Evolutionary conservation across 2,888 invertebrate species (phyloP).

Genomic region (Lasioglossum leucozonium): DNA sequence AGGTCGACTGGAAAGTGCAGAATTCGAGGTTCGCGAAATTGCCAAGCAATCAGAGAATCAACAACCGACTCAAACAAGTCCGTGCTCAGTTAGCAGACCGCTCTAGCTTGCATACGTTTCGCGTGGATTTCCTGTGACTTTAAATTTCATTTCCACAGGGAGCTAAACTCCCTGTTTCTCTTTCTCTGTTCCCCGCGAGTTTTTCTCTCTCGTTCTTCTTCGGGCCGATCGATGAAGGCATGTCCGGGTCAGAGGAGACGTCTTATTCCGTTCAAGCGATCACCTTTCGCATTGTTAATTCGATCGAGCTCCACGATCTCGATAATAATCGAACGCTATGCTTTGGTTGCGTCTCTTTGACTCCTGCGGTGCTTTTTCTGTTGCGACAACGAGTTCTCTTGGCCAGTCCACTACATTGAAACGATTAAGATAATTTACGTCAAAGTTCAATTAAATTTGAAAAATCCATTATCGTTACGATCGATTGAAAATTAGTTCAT

Average conservation of each 20-base stretch:
- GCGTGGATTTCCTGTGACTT: background rate
- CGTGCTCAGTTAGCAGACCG: background rate
- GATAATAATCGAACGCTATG: background rate
- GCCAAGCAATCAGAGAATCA: background rate
- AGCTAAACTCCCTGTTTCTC: background rate
- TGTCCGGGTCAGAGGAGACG: background rate
- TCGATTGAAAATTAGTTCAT: too few species aligned
- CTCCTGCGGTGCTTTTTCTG: background rate
- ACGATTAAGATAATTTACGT: too few species aligned
- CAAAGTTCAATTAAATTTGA: too few species aligned
- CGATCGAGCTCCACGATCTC: background rate
- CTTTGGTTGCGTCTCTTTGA: background rate
- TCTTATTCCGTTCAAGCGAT: background rate
- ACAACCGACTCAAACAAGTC: background rate
- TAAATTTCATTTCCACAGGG: constrained; percentile 13
- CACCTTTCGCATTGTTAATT: background rate
- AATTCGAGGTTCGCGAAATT: background rate
- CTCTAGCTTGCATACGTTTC: background rate
- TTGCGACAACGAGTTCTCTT: background rate
- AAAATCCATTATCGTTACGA: too few species aligned
- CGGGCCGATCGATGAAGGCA: constrained; percentile 8
- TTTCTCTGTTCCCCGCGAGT: background rate
- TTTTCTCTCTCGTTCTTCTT: background rate
- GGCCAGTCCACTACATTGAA: background rate
- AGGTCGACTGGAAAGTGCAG: background rate